A percentile compares a stretch with the other conserved stretches of the same genome.
Evolutionary conservation across 1,140 invertebrate genomes (phyloP).

Genomic region (Leptinotarsa defecta): DNA sequence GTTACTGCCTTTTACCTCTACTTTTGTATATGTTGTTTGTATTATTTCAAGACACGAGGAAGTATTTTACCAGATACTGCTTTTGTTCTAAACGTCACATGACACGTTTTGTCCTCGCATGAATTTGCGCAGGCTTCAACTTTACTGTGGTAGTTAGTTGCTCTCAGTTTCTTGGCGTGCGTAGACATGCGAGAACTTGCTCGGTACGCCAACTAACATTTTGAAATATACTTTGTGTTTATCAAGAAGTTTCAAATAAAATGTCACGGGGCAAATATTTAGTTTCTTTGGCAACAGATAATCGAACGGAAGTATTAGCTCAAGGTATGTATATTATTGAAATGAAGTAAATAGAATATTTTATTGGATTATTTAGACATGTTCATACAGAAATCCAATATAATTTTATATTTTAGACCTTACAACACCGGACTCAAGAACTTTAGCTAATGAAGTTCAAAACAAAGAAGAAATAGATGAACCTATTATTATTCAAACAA

Average conservation of each 20-base stretch:
- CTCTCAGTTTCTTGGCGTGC: neutral
- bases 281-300: neutral
- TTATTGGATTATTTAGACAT: neutral
- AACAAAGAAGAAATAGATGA: neutral
- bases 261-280: neutral
- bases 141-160: neutral
- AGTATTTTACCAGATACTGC: slow-evolving; percentile 1
- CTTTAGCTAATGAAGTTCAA: neutral
- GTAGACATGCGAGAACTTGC: neutral
- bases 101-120: neutral
- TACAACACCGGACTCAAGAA: neutral
- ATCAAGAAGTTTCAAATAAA: neutral
- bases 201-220: neutral
- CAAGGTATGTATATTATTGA: neutral
- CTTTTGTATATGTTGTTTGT: neutral
- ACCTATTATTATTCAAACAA: neutral
- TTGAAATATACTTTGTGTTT: neutral
- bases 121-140: neutral
- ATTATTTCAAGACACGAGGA: neutral
- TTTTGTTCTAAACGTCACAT: neutral
- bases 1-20: neutral
- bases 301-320: slow-evolving; percentile 2
- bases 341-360: neutral
- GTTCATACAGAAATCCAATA: neutral
- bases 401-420: neutral